Base-by-base conservation (phyloP, 2,797 vertebrate species). In the Antrozous pallidus region DNA sequence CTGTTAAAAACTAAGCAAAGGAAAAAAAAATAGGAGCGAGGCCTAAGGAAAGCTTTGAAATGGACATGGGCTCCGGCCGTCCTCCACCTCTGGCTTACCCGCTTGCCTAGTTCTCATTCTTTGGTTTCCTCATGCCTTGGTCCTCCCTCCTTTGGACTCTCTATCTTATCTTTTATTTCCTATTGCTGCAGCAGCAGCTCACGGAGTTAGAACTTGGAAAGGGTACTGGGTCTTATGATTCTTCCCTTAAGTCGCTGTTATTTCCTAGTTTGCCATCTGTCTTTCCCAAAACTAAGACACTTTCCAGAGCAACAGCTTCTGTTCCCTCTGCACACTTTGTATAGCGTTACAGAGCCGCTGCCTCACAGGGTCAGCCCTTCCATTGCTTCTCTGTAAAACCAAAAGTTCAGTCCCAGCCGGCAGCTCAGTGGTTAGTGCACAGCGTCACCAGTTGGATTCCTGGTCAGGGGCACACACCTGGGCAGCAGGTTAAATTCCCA, bases 91-190 rank as follows among this genome's bases (percentile, higher is more conserved):
- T 42, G 63, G 73, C 63, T 94, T 22, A 26, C 65, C 42, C 12
- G 5, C 33, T 67, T 6, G 36, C 67, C n/a, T 51, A 3, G 4
- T 63, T 80, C 70, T 69, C n/a, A 69, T 56, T 73, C 36, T 83
- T 90, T 47, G 61, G 38, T 93, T 93, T 70, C 45, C 71, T 69
- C 2, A 24, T n/a, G 7, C 58, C 70, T 90, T 63, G 7, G 86
- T 67, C 28, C 8, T 49, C 33, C 58, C 31, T 93, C 45, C 4
- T 82, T 85, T 70, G 51, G 70, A 8, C 10, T 81, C 71, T 8
- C 11, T 40, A 17, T 49, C 51, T 95, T 79, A 38, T 45, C n/a
- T 85, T 89, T 92, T 65, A 88, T 49, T 79, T 93, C 69, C 40
- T 81, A 5, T 24, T 51, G 33, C 20, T 38, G 31, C 24, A 28